Evolutionary conservation across 1,140 invertebrate species (phyloP), one percentile per base, ranked within the genome.

Genomic region (Linepithema humile): DNA sequence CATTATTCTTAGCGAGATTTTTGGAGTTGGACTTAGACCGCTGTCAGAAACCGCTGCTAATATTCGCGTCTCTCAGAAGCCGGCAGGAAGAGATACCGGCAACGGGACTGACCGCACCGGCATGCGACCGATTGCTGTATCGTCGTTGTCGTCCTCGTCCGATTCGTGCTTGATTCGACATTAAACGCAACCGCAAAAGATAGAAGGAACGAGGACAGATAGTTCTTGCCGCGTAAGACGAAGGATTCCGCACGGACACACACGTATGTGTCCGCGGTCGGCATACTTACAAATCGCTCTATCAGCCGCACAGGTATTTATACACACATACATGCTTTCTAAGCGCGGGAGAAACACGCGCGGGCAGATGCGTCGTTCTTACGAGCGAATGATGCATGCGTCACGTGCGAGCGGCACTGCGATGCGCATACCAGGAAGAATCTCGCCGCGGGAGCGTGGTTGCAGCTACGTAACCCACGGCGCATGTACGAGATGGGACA

Each of bases 341-440:
- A n/a, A n/a, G 9, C 1, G 10, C 43, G 43, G 9, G 38, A 40
- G 38, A 26, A 10, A 29, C 50, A 15, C 45, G 59, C 26, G 7
- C 38, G 75, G 20, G 53, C 57, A 67, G 82, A 85, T 85, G 62
- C 77, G 17, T 67, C 72, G 17, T 80, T 53, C 88, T 89, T 89
- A 83, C 86, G 80, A 86, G 62, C 55, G 87, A 82, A 86, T 89
- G 82, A 90, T 89, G 82, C 78, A 89, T 85, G 83, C 86, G 82
- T 90, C 84, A 89, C 86, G 83, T 84, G 88, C 74, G 60, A 65
- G 57, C 70, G 75, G 74, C 65, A 87, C 50, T 32, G 9, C 78
- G 85, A 77, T 62, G 78, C 86, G 82, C 88, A 85, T 88, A 89
- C 88, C 88, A 89, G 84, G 86, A 90, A 90, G 89, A 90, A 86